Base-by-base conservation (phyloP, 2,888 invertebrate species). In the Onthophagus sagittarius region DNA sequence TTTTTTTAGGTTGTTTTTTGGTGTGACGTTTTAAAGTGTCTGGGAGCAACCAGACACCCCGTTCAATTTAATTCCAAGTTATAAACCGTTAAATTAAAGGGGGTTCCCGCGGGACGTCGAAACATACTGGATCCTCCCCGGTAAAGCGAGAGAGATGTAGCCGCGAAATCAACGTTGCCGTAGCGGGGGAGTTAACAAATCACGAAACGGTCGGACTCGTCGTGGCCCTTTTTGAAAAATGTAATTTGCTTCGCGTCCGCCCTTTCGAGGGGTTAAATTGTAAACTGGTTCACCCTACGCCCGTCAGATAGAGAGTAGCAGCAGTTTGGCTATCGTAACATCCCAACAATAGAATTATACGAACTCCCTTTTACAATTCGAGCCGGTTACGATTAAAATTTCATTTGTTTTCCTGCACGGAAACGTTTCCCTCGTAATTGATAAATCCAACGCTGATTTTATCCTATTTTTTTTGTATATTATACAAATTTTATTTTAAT, bases 1-100 rank as follows among this genome's bases (percentile, higher is more conserved):
- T 53, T 53, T 53, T 53, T 53, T 53, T 53, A 53, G 39, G 39
- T 53, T 11, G 39, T 53, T 53, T 53, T 53, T 53, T 53, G 2
- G 39, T 53, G 39, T 53, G 11, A 9, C 39, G 39, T 53, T 53
- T 53, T 53, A 53, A 53, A 53, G 39, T 53, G 39, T 53, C 39
- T 9, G 39, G 9, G 39, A 53, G 39, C 65, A 64, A 63, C 74
- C 69, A 75, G 74, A 77, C 73, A 70, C 75, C 76, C 73, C 75
- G 39, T 63, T 82, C 82, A 82, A 84, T 84, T 84, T 84, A 84
- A 84, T 84, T 83, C 83, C 83, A 83, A 82, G 82, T 84, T 84
- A 84, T 84, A 84, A 84, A 83, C 81, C 84, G 84, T 84, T 84
- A 84, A 84, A 84, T 84, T 84, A 84, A 84, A 82, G 81, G 81